Percentiles rank a stretch among this genome's conserved stretches.
Conservation (phyloP, 35 echinoderm and acorn worm genomes). For the Lytechinus pictus region DNA sequence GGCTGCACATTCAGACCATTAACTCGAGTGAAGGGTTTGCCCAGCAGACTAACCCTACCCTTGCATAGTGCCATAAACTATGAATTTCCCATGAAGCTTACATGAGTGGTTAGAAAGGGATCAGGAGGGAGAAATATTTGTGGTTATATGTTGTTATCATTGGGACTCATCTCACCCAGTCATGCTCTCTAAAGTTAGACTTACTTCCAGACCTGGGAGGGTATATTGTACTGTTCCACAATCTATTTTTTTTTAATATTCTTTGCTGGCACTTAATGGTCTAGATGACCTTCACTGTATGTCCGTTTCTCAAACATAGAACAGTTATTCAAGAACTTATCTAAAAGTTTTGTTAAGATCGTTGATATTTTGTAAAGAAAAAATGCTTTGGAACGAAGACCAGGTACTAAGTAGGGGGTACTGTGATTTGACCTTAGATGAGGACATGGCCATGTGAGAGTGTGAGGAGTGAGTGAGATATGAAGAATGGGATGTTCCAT, state of each 20-base stretch:
- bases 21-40: too few relatives aligned
- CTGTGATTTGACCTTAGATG: constrained; percentile 1
- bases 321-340: neutral
- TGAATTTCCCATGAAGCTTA: neutral
- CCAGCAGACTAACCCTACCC: too few relatives aligned
- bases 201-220: neutral
- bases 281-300: neutral
- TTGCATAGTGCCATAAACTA: neutral
- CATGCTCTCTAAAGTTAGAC: neutral
- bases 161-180: neutral
- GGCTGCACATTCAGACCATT: too few relatives aligned
- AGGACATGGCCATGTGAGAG: neutral
- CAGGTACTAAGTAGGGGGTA: neutral
- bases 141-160: neutral
- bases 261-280: too few relatives aligned
- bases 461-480: neutral
- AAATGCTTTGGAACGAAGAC: neutral
- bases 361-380: neutral
- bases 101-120: neutral
- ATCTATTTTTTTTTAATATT: neutral
- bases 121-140: constrained; percentile 11
- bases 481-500: neutral
- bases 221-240: neutral
- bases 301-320: neutral
- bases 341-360: neutral